Percentiles rank a stretch among this genome's conserved stretches.
phyloP scores from a whole-genome alignment of 2,797 vertebrate genomes.

The Choloepus didactylus region DNA sequence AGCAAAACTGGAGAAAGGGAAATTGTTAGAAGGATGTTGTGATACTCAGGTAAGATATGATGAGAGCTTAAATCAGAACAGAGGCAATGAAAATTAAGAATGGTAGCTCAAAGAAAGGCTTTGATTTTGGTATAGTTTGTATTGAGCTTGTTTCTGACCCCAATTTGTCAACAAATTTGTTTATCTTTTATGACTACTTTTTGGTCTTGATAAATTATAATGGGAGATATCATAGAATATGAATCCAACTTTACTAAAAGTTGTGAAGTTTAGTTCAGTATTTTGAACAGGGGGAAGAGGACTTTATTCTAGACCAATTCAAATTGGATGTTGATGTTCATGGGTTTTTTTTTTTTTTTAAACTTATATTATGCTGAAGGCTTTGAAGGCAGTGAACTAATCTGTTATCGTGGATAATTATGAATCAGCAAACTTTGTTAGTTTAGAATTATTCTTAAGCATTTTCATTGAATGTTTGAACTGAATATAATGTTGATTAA shows the following conservation, averaged over 20 bases:
- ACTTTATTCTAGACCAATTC: not conserved
- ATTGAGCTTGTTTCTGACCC: not conserved
- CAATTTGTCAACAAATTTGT: not conserved
- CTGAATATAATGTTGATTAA: not conserved
- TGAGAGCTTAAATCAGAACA: not conserved
- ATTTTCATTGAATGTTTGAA: not conserved
- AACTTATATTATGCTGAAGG: not conserved
- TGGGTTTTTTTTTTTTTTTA: not conserved
- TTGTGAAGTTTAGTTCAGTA: not conserved
- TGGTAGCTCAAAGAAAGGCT: not conserved
- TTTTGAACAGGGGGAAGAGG: not conserved
- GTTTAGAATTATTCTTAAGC: conserved; percentile 9
- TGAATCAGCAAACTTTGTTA: no score
- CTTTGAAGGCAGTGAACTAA: not conserved
- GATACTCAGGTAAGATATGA: not conserved
- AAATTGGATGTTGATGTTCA: not conserved
- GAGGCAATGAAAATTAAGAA: not conserved
- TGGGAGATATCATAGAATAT: not conserved
- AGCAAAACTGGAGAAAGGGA: not conserved
- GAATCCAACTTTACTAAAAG: not conserved
- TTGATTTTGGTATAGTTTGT: not conserved
- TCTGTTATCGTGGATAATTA: not conserved
- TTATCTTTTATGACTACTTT: conserved; percentile 34
- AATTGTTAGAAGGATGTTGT: not conserved
- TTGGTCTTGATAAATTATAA: not conserved